Conservation (phyloP, 2,888 invertebrate species). For the Drosophila nr. perissopoda region DNA sequence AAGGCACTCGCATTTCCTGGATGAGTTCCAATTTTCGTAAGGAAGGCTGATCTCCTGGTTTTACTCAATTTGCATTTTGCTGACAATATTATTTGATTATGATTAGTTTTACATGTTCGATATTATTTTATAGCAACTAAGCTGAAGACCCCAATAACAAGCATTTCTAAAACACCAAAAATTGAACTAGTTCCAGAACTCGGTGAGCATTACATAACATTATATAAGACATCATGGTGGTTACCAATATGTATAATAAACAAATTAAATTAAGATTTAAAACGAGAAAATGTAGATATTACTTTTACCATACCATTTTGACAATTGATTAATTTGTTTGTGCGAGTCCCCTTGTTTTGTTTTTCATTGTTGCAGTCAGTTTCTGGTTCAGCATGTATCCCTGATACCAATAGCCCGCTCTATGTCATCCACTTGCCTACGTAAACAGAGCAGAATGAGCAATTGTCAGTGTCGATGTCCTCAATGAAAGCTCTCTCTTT, state of each 20-base stretch:
- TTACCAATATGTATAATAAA: neutral
- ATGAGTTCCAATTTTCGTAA: neutral
- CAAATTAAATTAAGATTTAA: neutral
- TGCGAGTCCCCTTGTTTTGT: neutral
- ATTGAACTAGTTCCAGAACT: neutral
- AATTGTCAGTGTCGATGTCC: conserved; percentile 24
- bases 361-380: neutral
- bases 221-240: neutral
- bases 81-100: neutral
- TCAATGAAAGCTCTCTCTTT: conserved; percentile 4
- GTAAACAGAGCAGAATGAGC: conserved; percentile 35
- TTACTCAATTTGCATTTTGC: too few relatives aligned
- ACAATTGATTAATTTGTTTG: neutral
- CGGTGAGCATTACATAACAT: neutral
- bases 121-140: neutral
- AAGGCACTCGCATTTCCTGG: neutral
- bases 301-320: neutral
- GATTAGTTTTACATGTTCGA: neutral
- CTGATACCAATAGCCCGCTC: conserved; percentile 6
- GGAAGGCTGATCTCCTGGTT: neutral
- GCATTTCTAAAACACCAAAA: neutral
- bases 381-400: neutral
- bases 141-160: neutral
- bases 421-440: conserved; percentile 29
- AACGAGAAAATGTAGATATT: neutral